Evolutionary conservation across 2,888 invertebrate genomes (phyloP).

Genomic region (Lasioglossum marginatum): DNA sequence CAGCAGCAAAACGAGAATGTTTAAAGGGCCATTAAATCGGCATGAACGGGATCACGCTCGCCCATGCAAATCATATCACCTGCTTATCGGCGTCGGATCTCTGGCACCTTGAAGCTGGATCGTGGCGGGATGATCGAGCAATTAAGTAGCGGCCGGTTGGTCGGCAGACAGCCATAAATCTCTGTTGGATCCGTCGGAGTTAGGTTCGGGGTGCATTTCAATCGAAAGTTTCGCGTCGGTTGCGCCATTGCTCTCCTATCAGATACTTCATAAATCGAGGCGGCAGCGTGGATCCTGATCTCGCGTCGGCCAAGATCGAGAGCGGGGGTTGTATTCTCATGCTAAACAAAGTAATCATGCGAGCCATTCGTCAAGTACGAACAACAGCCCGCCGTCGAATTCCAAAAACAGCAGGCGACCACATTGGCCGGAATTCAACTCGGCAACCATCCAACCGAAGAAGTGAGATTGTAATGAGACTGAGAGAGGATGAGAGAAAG

Average conservation of each 20-base stretch:
- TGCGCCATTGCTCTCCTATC: constrained; percentile 34
- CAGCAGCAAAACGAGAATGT: background rate
- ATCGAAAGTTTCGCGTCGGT: constrained; percentile 53
- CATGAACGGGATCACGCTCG: background rate
- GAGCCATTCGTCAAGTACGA: constrained; percentile 66
- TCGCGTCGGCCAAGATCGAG: constrained; percentile 42
- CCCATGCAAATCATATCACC: constrained; percentile 1
- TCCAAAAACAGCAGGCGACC: constrained; percentile 65
- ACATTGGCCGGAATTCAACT: constrained; percentile 72
- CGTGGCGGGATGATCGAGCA: constrained; percentile 45
- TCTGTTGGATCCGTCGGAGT: constrained; percentile 11
- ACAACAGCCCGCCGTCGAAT: constrained; percentile 64
- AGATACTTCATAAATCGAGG: constrained; percentile 61
- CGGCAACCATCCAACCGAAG: constrained; percentile 69
- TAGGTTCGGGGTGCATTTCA: constrained; percentile 19
- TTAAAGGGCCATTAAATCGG: background rate
- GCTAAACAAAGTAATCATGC: constrained; percentile 68
- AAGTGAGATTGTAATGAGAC: constrained; percentile 71
- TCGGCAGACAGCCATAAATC: constrained; percentile 40
- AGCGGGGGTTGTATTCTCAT: constrained; percentile 47
- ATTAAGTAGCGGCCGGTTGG: constrained; percentile 34
- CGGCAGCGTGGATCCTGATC: background rate
- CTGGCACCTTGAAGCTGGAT: background rate
- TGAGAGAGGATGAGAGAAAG: constrained; percentile 23
- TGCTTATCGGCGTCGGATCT: constrained; percentile 6